phyloP scores from a whole-genome alignment of 1,140 invertebrate species.

The Argopecten irradians region DNA sequence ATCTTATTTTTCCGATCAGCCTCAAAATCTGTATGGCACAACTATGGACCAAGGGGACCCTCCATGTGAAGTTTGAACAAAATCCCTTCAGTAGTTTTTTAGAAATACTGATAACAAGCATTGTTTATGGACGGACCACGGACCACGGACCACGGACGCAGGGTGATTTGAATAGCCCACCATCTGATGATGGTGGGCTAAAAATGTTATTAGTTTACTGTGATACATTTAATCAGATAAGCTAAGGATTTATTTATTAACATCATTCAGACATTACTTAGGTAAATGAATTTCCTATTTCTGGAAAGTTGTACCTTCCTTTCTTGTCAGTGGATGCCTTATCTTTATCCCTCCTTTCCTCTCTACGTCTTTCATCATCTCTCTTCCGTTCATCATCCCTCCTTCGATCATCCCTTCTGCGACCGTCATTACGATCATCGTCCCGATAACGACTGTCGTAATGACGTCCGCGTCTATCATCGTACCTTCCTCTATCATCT shows the following conservation, averaged over 20 bases:
- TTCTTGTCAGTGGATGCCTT: constrained; percentile 24
- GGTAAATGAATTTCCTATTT: neutral
- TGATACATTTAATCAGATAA: constrained; percentile 24
- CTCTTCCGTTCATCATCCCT: constrained; percentile 43
- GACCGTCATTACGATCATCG: constrained; percentile 28
- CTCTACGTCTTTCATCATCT: constrained; percentile 48
- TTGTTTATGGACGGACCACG: too few relatives aligned
- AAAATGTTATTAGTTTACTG: too few relatives aligned
- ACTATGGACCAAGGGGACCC: too few relatives aligned
- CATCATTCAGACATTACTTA: neutral
- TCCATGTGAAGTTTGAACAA: too few relatives aligned
- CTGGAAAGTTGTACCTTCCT: neutral
- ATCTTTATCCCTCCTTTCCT: constrained; percentile 19
- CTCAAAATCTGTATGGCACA: too few relatives aligned
- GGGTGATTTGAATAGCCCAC: too few relatives aligned
- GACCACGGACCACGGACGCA: too few relatives aligned
- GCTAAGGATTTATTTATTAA: constrained; percentile 35
- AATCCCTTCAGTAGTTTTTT: too few relatives aligned
- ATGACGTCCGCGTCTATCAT: constrained; percentile 39
- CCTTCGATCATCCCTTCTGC: constrained; percentile 40
- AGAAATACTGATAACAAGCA: too few relatives aligned
- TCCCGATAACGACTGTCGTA: constrained; percentile 25
- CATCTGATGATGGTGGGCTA: too few relatives aligned
- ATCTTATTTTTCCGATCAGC: too few relatives aligned
- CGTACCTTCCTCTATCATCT: neutral